Evolutionary conservation across 2,888 invertebrate genomes (phyloP).

Genomic region (Folsomia manolachei): DNA sequence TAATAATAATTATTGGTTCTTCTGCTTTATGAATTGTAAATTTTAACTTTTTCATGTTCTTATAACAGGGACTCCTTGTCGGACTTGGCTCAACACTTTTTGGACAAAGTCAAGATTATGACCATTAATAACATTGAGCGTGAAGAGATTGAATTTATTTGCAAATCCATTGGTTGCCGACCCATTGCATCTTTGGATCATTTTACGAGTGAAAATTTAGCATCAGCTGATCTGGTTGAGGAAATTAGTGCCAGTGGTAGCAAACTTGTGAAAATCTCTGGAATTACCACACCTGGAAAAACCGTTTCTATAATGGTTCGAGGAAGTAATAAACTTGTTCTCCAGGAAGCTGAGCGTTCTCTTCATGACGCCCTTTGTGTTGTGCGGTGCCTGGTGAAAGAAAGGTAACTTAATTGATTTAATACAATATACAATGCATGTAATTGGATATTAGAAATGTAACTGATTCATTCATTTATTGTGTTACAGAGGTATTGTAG

Average conservation of each 20-base stretch:
- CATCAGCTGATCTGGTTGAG: slow-evolving; percentile 88
- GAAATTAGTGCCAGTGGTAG: slow-evolving; percentile 84
- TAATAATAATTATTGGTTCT: slow-evolving; percentile 3
- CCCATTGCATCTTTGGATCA: slow-evolving; percentile 99
- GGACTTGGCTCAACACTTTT: slow-evolving; percentile 93
- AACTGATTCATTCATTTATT: background rate
- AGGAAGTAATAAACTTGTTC: slow-evolving; percentile 80
- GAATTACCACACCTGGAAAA: slow-evolving; percentile 64
- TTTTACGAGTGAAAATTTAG: slow-evolving; percentile 87
- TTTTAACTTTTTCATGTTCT: slow-evolving; percentile 3
- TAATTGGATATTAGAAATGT: background rate
- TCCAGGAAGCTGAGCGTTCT: slow-evolving; percentile 76
- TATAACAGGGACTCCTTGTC: slow-evolving; percentile 90
- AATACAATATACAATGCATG: background rate
- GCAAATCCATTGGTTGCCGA: slow-evolving; percentile 87
- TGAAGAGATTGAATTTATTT: slow-evolving; percentile 96
- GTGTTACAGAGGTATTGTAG: slow-evolving; percentile 69
- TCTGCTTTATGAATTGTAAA: background rate
- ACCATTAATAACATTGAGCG: slow-evolving; percentile 97
- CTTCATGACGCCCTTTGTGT: slow-evolving; percentile 89
- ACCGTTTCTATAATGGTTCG: slow-evolving; percentile 91
- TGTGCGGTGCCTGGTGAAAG: slow-evolving; percentile 92
- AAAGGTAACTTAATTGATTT: slow-evolving; percentile 57
- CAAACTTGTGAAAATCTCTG: slow-evolving; percentile 73
- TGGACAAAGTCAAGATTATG: slow-evolving; percentile 98